phyloP scores from a whole-genome alignment of 2,888 invertebrate genomes.

The Pollenia griseotomentosa region DNA sequence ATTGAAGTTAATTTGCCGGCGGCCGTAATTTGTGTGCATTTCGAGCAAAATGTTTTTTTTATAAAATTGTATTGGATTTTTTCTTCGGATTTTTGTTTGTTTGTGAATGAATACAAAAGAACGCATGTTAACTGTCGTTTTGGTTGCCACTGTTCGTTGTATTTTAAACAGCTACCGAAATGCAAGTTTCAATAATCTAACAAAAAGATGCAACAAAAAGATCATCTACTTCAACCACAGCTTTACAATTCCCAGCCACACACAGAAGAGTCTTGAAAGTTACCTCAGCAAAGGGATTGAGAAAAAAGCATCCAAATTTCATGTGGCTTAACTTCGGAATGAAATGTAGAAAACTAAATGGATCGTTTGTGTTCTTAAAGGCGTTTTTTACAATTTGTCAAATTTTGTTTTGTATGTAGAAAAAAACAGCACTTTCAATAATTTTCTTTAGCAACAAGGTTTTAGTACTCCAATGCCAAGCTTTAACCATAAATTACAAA shows the following conservation, averaged over 20 bases:
- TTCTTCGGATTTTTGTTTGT: slow-evolving; percentile 13
- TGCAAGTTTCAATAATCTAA: slow-evolving; percentile 60
- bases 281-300: background rate
- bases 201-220: slow-evolving; percentile 53
- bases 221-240: slow-evolving; percentile 31
- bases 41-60: slow-evolving; percentile 37
- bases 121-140: slow-evolving; percentile 81
- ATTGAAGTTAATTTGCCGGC: slow-evolving; percentile 70
- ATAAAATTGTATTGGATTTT: background rate
- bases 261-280: slow-evolving; percentile 2
- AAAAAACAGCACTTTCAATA: slow-evolving; percentile 27
- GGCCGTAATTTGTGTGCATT: slow-evolving; percentile 68
- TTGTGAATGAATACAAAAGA: slow-evolving; percentile 45
- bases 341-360: slow-evolving; percentile 61
- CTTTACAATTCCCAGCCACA: background rate
- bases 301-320: background rate
- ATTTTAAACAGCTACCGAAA: slow-evolving; percentile 81
- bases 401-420: slow-evolving; percentile 66
- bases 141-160: slow-evolving; percentile 82
- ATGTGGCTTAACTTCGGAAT: background rate
- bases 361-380: slow-evolving; percentile 75
- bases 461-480: slow-evolving; percentile 46
- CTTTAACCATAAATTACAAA: slow-evolving; percentile 74
- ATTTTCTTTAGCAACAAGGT: slow-evolving; percentile 7
- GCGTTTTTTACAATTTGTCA: slow-evolving; percentile 81